phyloP scores from a whole-genome alignment of 2,113 vertebrate species.

The Rhombomys opimus region DNA sequence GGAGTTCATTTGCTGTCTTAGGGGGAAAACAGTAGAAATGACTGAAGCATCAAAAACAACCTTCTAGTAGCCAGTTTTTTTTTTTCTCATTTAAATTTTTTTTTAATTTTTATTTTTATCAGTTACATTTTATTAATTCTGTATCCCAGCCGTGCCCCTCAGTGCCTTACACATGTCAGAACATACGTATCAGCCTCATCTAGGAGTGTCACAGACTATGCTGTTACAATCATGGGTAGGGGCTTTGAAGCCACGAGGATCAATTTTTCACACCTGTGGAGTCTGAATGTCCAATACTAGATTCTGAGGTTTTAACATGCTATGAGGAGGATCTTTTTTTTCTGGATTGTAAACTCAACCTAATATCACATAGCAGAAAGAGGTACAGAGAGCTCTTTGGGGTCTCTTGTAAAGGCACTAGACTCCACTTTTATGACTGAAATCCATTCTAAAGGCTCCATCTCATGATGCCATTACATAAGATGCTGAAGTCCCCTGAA shows the following conservation, averaged over 20 bases:
- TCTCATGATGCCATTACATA: neutral
- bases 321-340: neutral
- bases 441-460: neutral
- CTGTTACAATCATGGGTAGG: neutral
- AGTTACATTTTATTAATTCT: too few species aligned
- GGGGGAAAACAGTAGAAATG: neutral
- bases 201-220: neutral
- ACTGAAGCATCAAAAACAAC: neutral
- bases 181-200: neutral
- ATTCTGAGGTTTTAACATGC: neutral
- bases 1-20: neutral
- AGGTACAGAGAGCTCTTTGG: neutral
- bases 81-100: too few species aligned
- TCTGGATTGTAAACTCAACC: neutral
- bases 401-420: neutral
- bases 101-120: too few species aligned
- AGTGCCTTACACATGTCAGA: neutral
- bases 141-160: too few species aligned
- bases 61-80: neutral
- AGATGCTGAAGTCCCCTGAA: neutral
- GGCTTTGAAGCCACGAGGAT: neutral
- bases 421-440: neutral
- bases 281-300: neutral
- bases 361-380: neutral
- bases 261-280: neutral